A percentile compares a stretch with the other conserved stretches of the same genome.
Conservation (phyloP, 1,140 invertebrate species). For the Drosophila chauvacae region DNA sequence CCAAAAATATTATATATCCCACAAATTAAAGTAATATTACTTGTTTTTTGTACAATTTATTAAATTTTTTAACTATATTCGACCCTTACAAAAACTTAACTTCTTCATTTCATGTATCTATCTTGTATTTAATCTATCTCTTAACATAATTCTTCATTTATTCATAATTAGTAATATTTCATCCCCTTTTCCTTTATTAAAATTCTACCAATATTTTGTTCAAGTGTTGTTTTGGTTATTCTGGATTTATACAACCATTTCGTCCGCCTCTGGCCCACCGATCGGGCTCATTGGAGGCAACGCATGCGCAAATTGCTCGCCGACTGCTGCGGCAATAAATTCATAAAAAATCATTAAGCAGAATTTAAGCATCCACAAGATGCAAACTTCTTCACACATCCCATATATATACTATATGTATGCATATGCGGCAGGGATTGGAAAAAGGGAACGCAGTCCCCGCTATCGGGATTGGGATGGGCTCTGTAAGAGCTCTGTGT, state of each 20-base stretch:
- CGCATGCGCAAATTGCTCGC: constrained; percentile 77
- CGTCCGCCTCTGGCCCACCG: constrained; percentile 3
- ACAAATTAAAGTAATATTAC: not conserved
- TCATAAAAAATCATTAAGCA: constrained; percentile 81
- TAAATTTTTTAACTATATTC: not conserved
- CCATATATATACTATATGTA: not conserved
- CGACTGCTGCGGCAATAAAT: constrained; percentile 77
- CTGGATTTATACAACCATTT: constrained; percentile 24
- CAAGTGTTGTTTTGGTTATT: constrained; percentile 41
- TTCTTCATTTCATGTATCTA: not conserved
- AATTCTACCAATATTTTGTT: constrained; percentile 10
- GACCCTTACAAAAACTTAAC: not conserved
- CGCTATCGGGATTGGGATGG: constrained; percentile 24
- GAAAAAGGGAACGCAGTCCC: constrained; percentile 1
- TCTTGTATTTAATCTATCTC: not conserved
- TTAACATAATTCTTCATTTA: not conserved
- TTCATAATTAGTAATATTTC: not conserved
- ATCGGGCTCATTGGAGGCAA: constrained; percentile 75
- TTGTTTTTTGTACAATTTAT: not conserved
- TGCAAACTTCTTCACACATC: constrained; percentile 46
- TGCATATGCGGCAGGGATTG: constrained; percentile 29
- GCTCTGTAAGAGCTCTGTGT: constrained; percentile 36
- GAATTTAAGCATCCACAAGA: constrained; percentile 63
- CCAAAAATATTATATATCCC: not conserved
- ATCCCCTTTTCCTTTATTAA: no score